Base-by-base conservation (phyloP, 2,797 vertebrate species). In the Leptoclinus maculatus region DNA sequence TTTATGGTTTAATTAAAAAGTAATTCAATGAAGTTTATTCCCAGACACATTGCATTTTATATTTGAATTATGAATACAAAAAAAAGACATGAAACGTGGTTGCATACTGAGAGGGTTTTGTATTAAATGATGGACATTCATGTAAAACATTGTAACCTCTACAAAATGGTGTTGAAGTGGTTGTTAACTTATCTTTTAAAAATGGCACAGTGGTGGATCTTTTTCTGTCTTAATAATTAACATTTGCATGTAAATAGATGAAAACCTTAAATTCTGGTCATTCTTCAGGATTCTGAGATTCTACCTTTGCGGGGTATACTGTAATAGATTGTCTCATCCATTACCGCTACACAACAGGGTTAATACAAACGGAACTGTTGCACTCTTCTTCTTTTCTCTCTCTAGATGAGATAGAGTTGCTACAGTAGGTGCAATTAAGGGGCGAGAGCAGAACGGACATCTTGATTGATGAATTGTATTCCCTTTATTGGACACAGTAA, bases 391-490 rank as follows among this genome's bases (percentile, higher is more conserved):
- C 1, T 21, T 5, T 51, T 38, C 21, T 17, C 13, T 34, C 32
- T 38, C 45, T 3, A 12, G 6, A n/a, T 71, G 34, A 71, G 29
- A 43, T 39, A 43, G 7, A 2, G 25, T 56, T n/a, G 73, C 58
- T 7, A 32, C 27, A 74, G 2, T 57, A 54, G n/a, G 39, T 67
- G 29, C 27, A 71, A 81, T 54, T 49, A 39, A 47, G 64, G 34
- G 45, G 21, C 1, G 12, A 43, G 47, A 76, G 66, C 49, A 13
- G 45, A 75, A 23, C 34, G 12, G 56, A 66, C 73, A 62, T 8
- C 70, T 64, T 70, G 66, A 89, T 60, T 83, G 81, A 84, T 78
- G 63, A 79, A 71, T 76, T 83, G 54, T 39, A 62, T 78, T 45
- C 56, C 58, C 60, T 78, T 84, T 77, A 83, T 79, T 78, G 56